Conservation (phyloP, 2,888 invertebrate species). For the Caradrina kadenii region DNA sequence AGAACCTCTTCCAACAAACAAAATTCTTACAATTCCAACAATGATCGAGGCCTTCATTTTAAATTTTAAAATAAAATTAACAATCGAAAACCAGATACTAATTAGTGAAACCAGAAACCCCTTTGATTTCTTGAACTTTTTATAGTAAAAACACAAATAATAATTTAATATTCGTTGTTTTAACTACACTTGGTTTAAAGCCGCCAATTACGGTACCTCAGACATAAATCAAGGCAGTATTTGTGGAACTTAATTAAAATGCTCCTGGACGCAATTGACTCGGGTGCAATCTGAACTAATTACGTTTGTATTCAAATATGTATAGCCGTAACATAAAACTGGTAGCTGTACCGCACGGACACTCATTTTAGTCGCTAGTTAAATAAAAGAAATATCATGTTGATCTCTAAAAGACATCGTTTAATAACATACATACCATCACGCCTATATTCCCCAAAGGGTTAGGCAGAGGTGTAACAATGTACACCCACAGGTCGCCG, state of each 20-base stretch:
- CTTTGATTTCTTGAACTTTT: slow-evolving; percentile 54
- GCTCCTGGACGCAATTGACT: slow-evolving; percentile 63
- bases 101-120: slow-evolving; percentile 65
- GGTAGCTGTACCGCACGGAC: slow-evolving; percentile 10
- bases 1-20: slow-evolving; percentile 63
- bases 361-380: slow-evolving; percentile 7
- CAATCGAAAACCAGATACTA: slow-evolving; percentile 63
- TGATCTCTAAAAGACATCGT: slow-evolving; percentile 20
- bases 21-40: slow-evolving; percentile 72
- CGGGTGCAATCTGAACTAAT: slow-evolving; percentile 64
- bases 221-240: slow-evolving; percentile 70
- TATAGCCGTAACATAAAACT: slow-evolving; percentile 34
- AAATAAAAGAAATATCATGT: slow-evolving; percentile 32
- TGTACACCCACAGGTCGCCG: no score
- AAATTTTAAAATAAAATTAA: slow-evolving; percentile 68
- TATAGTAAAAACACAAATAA: slow-evolving; percentile 59
- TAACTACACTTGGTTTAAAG: slow-evolving; percentile 64
- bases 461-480: no score
- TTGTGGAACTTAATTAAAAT: slow-evolving; percentile 72
- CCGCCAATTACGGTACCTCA: slow-evolving; percentile 68
- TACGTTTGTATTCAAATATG: slow-evolving; percentile 55
- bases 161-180: slow-evolving; percentile 66
- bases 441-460: no score
- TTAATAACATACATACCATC: no score
- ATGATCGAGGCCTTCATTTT: slow-evolving; percentile 62